phyloP scores from a whole-genome alignment of 2,797 vertebrate genomes.

The Argentina silus region DNA sequence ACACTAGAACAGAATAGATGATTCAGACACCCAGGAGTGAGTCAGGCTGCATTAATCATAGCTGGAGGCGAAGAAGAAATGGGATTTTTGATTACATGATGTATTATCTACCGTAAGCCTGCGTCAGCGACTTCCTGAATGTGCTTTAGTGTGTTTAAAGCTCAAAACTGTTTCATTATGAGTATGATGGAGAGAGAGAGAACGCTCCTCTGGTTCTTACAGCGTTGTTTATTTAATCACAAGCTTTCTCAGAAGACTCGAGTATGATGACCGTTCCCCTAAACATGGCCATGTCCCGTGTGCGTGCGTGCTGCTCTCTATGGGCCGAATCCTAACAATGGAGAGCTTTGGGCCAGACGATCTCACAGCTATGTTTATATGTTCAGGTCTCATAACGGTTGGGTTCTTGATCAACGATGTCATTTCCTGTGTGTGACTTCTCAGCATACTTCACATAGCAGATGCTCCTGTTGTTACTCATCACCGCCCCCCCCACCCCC shows the following conservation, averaged over 20 bases:
- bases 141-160: too few relatives aligned
- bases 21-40: too few relatives aligned
- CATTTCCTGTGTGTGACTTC: background rate
- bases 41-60: too few relatives aligned
- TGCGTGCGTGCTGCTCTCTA: conserved; percentile 1
- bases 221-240: conserved; percentile 6
- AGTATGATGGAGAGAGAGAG: background rate
- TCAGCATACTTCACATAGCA: background rate
- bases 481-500: too few relatives aligned
- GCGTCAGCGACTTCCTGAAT: too few relatives aligned
- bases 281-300: background rate
- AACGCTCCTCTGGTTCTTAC: background rate
- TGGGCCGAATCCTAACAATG: too few relatives aligned
- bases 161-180: background rate
- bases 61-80: background rate
- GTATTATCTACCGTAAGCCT: background rate
- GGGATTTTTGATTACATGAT: background rate
- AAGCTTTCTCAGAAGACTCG: conserved; percentile 10
- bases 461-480: too few relatives aligned
- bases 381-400: too few relatives aligned
- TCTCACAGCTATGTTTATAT: too few relatives aligned
- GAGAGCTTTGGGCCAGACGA: too few relatives aligned
- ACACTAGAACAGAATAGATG: too few relatives aligned
- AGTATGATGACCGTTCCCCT: conserved; percentile 10
- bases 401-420: too few relatives aligned